A percentile compares a stretch with the other conserved stretches of the same genome.
phyloP scores from a whole-genome alignment of 2,113 vertebrate genomes.

The Elephas maximus region DNA sequence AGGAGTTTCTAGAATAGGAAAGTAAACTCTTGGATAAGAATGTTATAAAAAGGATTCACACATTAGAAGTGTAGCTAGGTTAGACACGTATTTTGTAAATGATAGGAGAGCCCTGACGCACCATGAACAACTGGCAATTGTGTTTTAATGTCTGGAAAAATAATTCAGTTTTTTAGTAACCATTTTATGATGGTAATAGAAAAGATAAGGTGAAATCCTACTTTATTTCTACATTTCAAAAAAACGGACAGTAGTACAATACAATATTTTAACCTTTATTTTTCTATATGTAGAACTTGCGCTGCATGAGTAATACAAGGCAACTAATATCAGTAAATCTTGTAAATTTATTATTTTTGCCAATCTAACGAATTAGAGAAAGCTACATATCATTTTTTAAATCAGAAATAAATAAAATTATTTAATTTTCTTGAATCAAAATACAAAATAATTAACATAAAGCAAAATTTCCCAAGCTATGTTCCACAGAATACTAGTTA shows the following conservation, averaged over 20 bases:
- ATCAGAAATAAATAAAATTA: conserved; percentile 35
- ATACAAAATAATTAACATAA: conserved; percentile 24
- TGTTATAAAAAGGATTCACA: conserved; percentile 10
- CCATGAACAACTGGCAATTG: background rate
- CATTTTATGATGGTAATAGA: background rate
- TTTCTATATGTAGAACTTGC: background rate
- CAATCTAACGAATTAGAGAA: conserved; percentile 28
- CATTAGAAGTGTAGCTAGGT: background rate
- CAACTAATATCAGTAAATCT: conserved; percentile 13
- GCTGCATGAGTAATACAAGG: background rate
- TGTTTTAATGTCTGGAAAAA: conserved; percentile 5
- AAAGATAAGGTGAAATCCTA: conserved; percentile 8
- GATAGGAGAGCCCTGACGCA: background rate
- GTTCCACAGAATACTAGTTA: background rate
- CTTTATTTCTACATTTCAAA: conserved; percentile 19
- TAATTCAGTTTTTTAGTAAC: background rate
- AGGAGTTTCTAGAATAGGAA: background rate
- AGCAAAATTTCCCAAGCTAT: conserved; percentile 13
- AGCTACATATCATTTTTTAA: background rate
- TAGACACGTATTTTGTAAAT: conserved; percentile 26
- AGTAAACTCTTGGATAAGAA: conserved; percentile 40
- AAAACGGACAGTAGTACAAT: background rate
- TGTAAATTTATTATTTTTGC: background rate
- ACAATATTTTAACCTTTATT: background rate
- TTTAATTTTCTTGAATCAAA: conserved; percentile 34